A percentile compares a stretch with the other conserved stretches of the same genome.
phyloP scores from a whole-genome alignment of 1,140 invertebrate genomes.

The Caerostris extrusa region DNA sequence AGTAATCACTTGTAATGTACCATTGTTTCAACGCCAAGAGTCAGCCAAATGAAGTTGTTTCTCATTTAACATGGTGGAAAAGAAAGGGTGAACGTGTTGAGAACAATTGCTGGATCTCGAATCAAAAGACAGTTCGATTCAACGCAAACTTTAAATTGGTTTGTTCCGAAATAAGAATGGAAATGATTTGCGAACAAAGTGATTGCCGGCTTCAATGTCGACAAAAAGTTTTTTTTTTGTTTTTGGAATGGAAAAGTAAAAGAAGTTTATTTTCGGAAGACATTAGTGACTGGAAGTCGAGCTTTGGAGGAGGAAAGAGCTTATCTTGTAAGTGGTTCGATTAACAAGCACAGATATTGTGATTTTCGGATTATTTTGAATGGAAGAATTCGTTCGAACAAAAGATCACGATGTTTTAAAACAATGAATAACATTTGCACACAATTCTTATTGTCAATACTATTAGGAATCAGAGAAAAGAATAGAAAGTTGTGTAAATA shows the following conservation, averaged over 20 bases:
- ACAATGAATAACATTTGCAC: not conserved
- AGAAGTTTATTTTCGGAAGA: not conserved
- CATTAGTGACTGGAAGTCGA: not conserved
- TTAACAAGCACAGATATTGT: not conserved
- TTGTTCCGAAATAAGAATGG: not conserved
- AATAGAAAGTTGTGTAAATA: not conserved
- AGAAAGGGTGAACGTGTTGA: not conserved
- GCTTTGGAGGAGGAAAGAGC: not conserved
- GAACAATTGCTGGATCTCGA: not conserved
- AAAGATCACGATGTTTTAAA: not conserved
- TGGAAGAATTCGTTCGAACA: not conserved
- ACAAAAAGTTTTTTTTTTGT: not conserved
- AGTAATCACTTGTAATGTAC: not conserved
- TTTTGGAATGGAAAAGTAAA: not conserved
- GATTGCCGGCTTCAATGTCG: not conserved
- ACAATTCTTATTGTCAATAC: not conserved
- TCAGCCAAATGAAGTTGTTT: not conserved
- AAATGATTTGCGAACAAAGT: constrained; percentile 19
- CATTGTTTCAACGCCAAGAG: not conserved
- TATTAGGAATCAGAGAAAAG: not conserved
- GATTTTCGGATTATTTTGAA: not conserved
- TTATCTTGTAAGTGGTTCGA: not conserved
- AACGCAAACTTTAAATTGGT: not conserved
- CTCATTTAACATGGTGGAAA: not conserved
- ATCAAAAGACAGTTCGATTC: not conserved